Conservation (phyloP, 2,797 vertebrate genomes). For the Hemitrygon akajei region DNA sequence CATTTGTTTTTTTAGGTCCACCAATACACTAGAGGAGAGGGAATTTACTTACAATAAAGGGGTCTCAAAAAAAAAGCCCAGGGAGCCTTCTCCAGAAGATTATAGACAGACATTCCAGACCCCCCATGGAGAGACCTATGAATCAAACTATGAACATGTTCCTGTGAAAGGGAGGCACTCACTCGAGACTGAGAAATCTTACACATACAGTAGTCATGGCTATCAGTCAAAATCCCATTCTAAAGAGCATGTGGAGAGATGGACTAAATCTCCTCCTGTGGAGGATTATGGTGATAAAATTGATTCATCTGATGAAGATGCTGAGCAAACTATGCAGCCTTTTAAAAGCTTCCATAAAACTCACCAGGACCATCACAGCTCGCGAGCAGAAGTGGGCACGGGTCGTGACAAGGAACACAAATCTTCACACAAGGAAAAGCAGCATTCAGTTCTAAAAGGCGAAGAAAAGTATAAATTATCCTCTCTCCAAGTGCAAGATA, state of each 20-base stretch:
- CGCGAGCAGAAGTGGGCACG: constrained; percentile 49
- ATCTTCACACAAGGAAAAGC: constrained; percentile 58
- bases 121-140: constrained; percentile 49
- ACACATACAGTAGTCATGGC: constrained; percentile 45
- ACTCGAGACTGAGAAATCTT: constrained; percentile 52
- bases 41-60: constrained; percentile 52
- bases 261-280: constrained; percentile 54
- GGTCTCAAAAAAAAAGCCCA: constrained; percentile 55
- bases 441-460: constrained; percentile 45
- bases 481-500: constrained; percentile 47
- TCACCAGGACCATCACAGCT: constrained; percentile 47
- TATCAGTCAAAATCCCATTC: constrained; percentile 33
- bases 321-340: constrained; percentile 53
- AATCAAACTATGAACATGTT: constrained; percentile 53
- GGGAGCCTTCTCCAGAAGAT: constrained; percentile 65
- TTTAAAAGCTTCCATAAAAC: constrained; percentile 51
- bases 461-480: constrained; percentile 45
- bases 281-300: constrained; percentile 60
- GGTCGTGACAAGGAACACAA: constrained; percentile 55
- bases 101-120: constrained; percentile 53
- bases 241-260: constrained; percentile 54
- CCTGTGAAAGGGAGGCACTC: constrained; percentile 50
- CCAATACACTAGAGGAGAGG: constrained; percentile 54
- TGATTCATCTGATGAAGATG: constrained; percentile 60
- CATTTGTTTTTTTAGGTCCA: constrained; percentile 30